A percentile compares a stretch with the other conserved stretches of the same genome.
Evolutionary conservation across 2,113 vertebrate species (phyloP).

Genomic region (Sula dactylatra): DNA sequence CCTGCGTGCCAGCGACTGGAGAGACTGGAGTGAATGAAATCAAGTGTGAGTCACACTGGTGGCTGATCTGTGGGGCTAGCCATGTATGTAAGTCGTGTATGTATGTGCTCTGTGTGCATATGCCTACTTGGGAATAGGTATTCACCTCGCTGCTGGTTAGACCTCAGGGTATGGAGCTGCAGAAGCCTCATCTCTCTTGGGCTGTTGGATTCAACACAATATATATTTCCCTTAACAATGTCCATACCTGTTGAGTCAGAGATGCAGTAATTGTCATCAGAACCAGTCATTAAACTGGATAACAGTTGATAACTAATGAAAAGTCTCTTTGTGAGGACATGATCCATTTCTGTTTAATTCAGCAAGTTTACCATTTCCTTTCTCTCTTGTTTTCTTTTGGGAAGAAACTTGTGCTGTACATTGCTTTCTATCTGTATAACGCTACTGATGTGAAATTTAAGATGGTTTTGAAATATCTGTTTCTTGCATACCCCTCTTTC

Average conservation of each 20-base stretch:
- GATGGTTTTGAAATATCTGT: not conserved
- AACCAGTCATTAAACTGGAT: not conserved
- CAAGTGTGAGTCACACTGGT: not conserved
- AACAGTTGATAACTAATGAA: not conserved
- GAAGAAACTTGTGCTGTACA: not conserved
- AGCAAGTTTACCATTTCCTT: not conserved
- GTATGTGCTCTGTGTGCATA: not conserved
- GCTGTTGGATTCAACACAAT: not conserved
- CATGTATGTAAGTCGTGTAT: not conserved
- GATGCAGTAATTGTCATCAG: not conserved
- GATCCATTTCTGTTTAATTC: not conserved
- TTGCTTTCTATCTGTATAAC: not conserved
- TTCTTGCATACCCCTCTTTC: not conserved
- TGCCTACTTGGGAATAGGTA: not conserved
- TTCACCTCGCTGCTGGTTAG: not conserved
- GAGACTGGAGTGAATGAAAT: not conserved
- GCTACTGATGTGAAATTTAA: not conserved
- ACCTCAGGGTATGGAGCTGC: not conserved
- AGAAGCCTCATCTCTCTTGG: not conserved
- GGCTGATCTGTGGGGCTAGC: not conserved
- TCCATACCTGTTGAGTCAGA: not conserved
- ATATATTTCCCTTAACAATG: not conserved
- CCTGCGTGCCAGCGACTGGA: not conserved
- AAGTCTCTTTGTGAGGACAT: not conserved
- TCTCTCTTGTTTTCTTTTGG: not conserved